Evolutionary conservation across 2,113 vertebrate species (phyloP).

Genomic region (Pangasianodon hypophthalmus): DNA sequence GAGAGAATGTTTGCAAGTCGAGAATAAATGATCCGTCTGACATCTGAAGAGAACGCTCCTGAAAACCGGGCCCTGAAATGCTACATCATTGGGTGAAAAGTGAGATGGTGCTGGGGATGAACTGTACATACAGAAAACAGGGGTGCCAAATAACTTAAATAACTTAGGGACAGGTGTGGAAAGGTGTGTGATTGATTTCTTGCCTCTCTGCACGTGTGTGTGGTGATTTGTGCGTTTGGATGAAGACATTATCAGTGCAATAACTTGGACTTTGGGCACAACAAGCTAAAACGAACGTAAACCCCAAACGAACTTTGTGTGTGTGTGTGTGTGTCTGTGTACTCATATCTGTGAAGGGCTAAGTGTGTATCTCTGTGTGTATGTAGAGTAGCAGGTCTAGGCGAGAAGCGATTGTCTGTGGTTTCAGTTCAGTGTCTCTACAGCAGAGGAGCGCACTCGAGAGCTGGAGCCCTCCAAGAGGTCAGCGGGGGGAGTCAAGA

Average conservation of each 20-base stretch:
- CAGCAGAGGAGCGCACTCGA: conserved; percentile 63
- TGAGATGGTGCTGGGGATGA: not conserved
- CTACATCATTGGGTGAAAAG: conserved; percentile 41
- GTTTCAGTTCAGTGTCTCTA: conserved; percentile 73
- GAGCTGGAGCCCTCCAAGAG: conserved; percentile 51
- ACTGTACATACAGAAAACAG: conserved; percentile 66
- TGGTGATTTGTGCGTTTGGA: conserved; percentile 60
- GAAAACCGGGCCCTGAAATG: conserved; percentile 58
- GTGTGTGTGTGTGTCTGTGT: conserved; percentile 11
- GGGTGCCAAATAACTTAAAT: conserved; percentile 76
- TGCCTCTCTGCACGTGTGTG: not conserved
- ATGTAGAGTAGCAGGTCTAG: conserved; percentile 39
- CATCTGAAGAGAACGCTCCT: conserved; percentile 65
- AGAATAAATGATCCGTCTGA: conserved; percentile 68
- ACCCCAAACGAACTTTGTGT: conserved; percentile 41
- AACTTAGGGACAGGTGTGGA: conserved; percentile 64
- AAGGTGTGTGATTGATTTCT: conserved; percentile 56
- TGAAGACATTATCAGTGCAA: conserved; percentile 73
- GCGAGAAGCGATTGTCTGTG: conserved; percentile 73
- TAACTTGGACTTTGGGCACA: conserved; percentile 58
- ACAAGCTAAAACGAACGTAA: conserved; percentile 46
- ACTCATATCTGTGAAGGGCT: not conserved
- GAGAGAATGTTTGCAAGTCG: conserved; percentile 63
- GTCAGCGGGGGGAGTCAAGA: conserved; percentile 63
- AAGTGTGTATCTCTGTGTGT: not conserved